Conservation (phyloP, 1,140 invertebrate species). For the Sinella curviseta region DNA sequence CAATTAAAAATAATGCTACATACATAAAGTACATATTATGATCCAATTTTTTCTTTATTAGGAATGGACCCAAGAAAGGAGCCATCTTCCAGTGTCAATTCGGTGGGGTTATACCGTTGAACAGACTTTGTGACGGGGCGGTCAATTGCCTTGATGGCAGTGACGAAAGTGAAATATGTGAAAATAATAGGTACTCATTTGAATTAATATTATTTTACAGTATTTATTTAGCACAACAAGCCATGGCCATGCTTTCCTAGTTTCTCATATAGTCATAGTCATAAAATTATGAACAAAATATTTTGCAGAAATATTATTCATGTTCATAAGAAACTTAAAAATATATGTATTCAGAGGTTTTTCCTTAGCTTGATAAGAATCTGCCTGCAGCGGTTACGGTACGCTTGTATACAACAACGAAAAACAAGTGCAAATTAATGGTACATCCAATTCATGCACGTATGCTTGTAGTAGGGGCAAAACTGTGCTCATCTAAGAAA, state of each 20-base stretch:
- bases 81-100: slow-evolving; percentile 46
- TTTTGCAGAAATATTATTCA: neutral
- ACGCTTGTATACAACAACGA: too few species aligned
- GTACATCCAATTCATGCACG: too few species aligned
- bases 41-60: neutral
- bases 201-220: neutral
- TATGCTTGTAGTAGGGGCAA: too few species aligned
- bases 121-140: slow-evolving; percentile 44
- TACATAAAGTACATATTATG: too few species aligned
- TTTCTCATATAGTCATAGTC: neutral
- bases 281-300: neutral
- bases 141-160: slow-evolving; percentile 8
- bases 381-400: too few species aligned
- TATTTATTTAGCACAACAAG: neutral
- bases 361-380: neutral
- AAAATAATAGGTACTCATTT: slow-evolving; percentile 13
- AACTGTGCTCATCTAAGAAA: too few species aligned
- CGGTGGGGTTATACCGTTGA: slow-evolving; percentile 42
- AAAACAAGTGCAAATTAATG: too few species aligned
- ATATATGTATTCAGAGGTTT: neutral
- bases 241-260: neutral
- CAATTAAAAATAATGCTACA: too few species aligned
- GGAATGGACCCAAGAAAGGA: slow-evolving; percentile 6
- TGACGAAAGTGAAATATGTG: slow-evolving; percentile 16
- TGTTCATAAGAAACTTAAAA: neutral